Evolutionary conservation across 2,113 vertebrate genomes (phyloP), one percentile per base, ranked within the genome.

Genomic region (Triplophysa rosa): DNA sequence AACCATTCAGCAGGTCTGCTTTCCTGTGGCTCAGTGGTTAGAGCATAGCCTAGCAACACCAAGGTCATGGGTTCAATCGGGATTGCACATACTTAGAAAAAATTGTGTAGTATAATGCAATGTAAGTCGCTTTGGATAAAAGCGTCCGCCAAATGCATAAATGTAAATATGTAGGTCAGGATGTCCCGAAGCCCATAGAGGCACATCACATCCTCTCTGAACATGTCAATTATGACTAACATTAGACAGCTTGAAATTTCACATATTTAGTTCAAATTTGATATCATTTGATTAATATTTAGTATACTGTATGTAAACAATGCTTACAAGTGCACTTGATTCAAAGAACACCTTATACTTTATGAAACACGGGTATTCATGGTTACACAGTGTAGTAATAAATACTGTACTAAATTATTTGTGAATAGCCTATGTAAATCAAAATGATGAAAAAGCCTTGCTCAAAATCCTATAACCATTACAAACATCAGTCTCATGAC

Each of bases 401-500:
- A 70, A 70, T 37, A 71, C 14, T 52, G 19, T 16, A 54, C n/a
- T 40, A 2, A 71, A 58, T 58, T 13, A 49, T 67, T 24, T 23
- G 65, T 23, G 64, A 42, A 45, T 21, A 58, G 33, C 1, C 0
- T 17, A 54, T 17, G 52, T 58, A 21, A 58, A 58, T 9, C n/a
- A 8, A 19, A 58, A 58, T n/a, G 0, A 58, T 1, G 16, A n/a
- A 58, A 9, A 21, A 8, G 2, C 52, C 16, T 17, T 19, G 5
- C 17, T 7, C 17, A 21, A 19, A n/a, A 58, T 58, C 17, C 5
- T 7, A 58, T 45, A 3, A 45, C 11, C 1, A 12, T 45, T 45
- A 45, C 42, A 45, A 9, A 45, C 11, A 12, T 11, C 42, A 45
- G 85, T 24, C 56, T 80, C 77, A n/a, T 64, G 63, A 84, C 69